Conservation (phyloP, 2,888 invertebrate genomes). For the Tiliacea citrago region DNA sequence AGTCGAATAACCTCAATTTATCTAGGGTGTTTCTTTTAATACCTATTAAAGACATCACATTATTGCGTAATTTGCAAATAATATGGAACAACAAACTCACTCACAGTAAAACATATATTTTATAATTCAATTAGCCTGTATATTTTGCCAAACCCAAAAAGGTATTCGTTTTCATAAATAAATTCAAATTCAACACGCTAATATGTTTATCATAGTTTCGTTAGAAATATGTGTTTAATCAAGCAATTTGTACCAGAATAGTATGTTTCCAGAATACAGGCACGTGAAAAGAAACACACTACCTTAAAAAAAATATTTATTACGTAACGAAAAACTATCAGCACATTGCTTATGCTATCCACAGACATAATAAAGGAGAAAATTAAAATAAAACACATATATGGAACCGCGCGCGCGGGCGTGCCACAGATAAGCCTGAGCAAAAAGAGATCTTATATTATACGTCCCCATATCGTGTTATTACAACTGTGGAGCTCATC, state of each 20-base stretch:
- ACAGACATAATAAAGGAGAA: conserved; percentile 56
- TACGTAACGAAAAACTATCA: conserved; percentile 34
- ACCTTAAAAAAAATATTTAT: conserved; percentile 1
- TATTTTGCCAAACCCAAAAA: conserved; percentile 22
- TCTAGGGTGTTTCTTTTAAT: background rate
- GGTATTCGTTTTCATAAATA: background rate
- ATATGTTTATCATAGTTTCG: background rate
- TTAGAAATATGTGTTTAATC: background rate
- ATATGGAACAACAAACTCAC: conserved; percentile 11
- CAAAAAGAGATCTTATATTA: conserved; percentile 82
- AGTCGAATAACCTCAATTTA: background rate
- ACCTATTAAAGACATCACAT: background rate
- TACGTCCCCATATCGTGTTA: conserved; percentile 82
- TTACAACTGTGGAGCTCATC: conserved; percentile 78
- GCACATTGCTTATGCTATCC: conserved; percentile 8
- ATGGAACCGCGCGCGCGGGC: conserved; percentile 54
- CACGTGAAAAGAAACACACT: background rate
- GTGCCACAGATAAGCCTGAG: conserved; percentile 71
- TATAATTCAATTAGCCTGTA: background rate
- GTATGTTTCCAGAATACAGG: no score
- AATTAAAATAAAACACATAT: conserved; percentile 76
- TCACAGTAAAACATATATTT: conserved; percentile 2
- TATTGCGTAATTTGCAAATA: conserved; percentile 10
- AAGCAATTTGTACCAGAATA: no score
- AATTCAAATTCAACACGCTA: conserved; percentile 28